These are phyloP conservation scores for Varecia variegata DNA, from an alignment of 2,797 vertebrate species.

Conservation along the genomic window DNA sequence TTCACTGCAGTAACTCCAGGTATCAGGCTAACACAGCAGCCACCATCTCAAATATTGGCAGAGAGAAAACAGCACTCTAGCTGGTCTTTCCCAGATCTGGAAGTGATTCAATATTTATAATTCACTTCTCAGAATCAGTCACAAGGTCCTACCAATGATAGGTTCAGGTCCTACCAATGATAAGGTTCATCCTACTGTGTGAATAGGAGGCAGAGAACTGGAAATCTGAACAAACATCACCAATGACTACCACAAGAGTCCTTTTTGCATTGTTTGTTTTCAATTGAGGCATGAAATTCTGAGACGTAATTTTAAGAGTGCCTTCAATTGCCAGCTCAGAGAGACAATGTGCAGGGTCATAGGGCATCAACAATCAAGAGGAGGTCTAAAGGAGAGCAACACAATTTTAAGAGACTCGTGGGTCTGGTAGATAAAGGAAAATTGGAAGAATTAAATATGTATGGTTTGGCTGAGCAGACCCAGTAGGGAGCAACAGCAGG, in stretches of 20 bases:
- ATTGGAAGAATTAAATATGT: conserved; percentile 74
- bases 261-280: conserved; percentile 9
- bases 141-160: background rate
- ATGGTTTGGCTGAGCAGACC: conserved; percentile 63
- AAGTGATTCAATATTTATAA: background rate
- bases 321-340: conserved; percentile 14
- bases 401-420: conserved; percentile 58
- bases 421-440: conserved; percentile 47
- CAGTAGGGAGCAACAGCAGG: conserved; percentile 68
- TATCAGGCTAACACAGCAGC: background rate
- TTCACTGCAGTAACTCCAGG: background rate
- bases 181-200: background rate
- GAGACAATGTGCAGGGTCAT: background rate
- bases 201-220: background rate
- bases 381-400: conserved; percentile 36
- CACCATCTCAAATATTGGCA: background rate
- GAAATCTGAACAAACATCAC: background rate
- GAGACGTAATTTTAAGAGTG: background rate
- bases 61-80: background rate
- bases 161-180: background rate
- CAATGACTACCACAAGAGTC: background rate
- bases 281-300: background rate
- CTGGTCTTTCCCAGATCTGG: background rate
- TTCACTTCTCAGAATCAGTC: background rate
- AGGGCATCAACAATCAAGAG: conserved; percentile 46